Percentiles rank a stretch among this genome's conserved stretches.
phyloP scores from a whole-genome alignment of 1,140 invertebrate species.

The Zaprionus nigranus region DNA sequence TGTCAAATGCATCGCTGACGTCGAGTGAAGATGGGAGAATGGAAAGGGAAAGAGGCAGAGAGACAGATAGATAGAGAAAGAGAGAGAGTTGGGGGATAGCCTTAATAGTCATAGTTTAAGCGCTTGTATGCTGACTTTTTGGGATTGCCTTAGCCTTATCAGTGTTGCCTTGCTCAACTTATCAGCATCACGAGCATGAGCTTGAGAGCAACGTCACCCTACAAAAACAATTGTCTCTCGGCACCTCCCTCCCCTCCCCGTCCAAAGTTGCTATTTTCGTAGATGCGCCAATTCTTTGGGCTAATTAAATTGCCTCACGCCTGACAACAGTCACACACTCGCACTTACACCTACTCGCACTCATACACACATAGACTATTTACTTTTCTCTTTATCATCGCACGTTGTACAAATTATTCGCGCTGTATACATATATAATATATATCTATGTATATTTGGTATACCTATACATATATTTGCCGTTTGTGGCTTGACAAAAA shows the following conservation, averaged over 20 bases:
- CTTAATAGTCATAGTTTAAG: background rate
- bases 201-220: background rate
- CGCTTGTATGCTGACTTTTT: background rate
- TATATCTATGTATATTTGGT: constrained; percentile 14
- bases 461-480: constrained; percentile 26
- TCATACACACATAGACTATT: background rate
- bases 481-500: constrained; percentile 66
- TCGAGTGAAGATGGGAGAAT: background rate
- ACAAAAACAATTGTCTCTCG: constrained; percentile 12
- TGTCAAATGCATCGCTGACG: constrained; percentile 67
- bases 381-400: constrained; percentile 33
- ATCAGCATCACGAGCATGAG: constrained; percentile 6
- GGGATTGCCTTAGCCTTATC: constrained; percentile 14
- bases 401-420: constrained; percentile 8
- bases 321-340: constrained; percentile 8
- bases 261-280: constrained; percentile 25
- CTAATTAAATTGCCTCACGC: constrained; percentile 30
- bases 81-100: background rate
- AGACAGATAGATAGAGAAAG: background rate
- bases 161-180: background rate
- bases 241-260: constrained; percentile 10
- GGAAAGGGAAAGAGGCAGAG: background rate
- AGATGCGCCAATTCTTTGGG: constrained; percentile 36
- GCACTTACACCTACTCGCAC: too few relatives aligned
- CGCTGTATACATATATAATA: background rate